Base-by-base conservation (phyloP, 2,113 vertebrate species). In the Oenanthe melanoleuca region DNA sequence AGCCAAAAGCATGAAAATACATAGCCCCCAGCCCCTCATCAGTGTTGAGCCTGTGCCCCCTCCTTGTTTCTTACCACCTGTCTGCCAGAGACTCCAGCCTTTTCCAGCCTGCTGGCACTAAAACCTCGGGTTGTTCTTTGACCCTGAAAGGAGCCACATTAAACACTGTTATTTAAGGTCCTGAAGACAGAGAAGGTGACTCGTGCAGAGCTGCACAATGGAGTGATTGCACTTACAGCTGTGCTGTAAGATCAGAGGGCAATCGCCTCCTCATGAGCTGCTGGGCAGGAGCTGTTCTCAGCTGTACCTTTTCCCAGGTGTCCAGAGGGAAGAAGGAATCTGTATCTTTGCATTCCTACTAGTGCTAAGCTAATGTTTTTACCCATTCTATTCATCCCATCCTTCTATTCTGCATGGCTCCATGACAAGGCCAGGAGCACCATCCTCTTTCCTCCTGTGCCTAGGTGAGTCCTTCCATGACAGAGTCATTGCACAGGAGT, bases 231-330 rank as follows among this genome's bases (percentile, higher is more conserved):
- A 44, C 34, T 10, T 28, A 47, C 44, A 38, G 70, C 29, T 80
- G 38, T 77, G 2, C 59, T 91, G 1, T 44, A 78, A 79, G 34
- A 64, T 81, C 33, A 59, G 70, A 73, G 65, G 34, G 22, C 34
- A 59, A 22, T 26, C 0, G 0, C 49, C 8, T 59, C 60, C 50
- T 53, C 65, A 59, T 0, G 12, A 45, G 65, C 60, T 60, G 18
- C 74, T 78, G 70, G 19, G 50, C 44, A 82, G 60, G 37, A 91
- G 11, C 17, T 86, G 7, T 86, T 89, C 53, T 77, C 53, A 81
- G n/a, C 55, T 66, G 33, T 75, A 34, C 28, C 8, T 80, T 90
- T 81, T 29, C 52, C 23, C 49, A 64, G 14, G 19, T 45, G 80
- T 73, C 24, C 12, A 2, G 33, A 82, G 40, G 75, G 45, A 73